Base-by-base conservation (phyloP, 2,888 invertebrate species). In the Drosophila trichaetosa region DNA sequence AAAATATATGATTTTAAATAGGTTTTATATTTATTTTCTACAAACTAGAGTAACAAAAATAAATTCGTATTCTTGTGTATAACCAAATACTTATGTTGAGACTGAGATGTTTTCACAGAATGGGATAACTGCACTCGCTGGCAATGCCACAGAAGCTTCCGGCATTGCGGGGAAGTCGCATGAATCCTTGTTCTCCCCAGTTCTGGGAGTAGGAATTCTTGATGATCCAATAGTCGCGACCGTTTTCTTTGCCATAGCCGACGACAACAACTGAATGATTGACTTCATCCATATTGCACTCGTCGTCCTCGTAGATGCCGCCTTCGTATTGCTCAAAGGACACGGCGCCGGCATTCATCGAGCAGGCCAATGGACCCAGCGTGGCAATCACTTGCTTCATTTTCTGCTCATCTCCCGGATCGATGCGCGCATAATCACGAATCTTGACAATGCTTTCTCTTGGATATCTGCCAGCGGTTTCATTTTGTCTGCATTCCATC, bases 101-200 rank as follows among this genome's bases (percentile, higher is more conserved):
- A 40, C 3, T 6, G 24, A 27, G 16, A 10, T 7, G 21, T 18
- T 48, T 11, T 53, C n/a, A 92, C 69, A 93, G 69, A 59, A 93
- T 83, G 29, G 93, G 93, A 78, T 92, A 93, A 69, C 93, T 93
- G 78, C 92, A 92, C 65, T 93, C 93, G 27, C 87, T 91, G 61
- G 92, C 91, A 36, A 93, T 92, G 54, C 93, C 93, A 61, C 93
- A 93, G 73, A 91, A 93, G 69, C 90, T 90, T 51, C 90, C 84
- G 4, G 78, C 79, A 79, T 92, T 93, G 7, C 93, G 87, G 5
- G 88, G 79, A 4, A 93, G 31, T 29, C 89, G 90, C 85, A 93
- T 92, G 58, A 91, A 93, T 34, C 93, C 93, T 49, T 82, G 79
- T 63, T 93, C 93, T 18, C 93, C 93, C 93, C 93, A 93, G 67